Base-by-base conservation (phyloP, 2,888 invertebrate genomes). In the Mechanitis messenoides region DNA sequence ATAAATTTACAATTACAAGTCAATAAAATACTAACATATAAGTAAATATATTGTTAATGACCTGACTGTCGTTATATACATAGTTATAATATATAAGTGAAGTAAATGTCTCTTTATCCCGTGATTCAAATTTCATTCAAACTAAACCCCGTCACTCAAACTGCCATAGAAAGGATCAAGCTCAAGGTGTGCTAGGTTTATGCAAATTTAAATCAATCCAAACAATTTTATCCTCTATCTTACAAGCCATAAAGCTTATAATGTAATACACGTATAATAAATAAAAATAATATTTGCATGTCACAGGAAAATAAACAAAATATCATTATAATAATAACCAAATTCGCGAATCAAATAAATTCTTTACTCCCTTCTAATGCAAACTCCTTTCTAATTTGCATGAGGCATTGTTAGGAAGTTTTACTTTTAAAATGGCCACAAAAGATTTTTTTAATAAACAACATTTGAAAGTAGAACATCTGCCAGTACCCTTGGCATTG, bases 401-500 rank as follows among this genome's bases (percentile, higher is more conserved):
- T 90, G 85, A 81, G 76, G 83, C 81, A 83, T 89, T 89, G 87
- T 88, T 75, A 83, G 81, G 78, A 75, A 77, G 82, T 80, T 83
- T 85, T 82, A 85, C 84, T 83, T 85, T 85, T 83, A 80, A 85
- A 89, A 88, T 85, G 76, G 86, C 88, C 89, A 89, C 89, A 90
- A 90, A 84, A 84, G 89, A 80, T 86, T 88, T 89, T 85, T 87
- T 84, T 82, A 83, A 84, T 86, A 85, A 87, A 84, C 84, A 85
- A 83, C 83, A 82, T 82, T 83, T 60, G 71, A 79, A 86, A 83
- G 71, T 84, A 81, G 84, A 87, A 88, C 90, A 90, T 89, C 90
- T 90, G 90, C 89, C 83, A 69, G 62, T 71, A 72, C 72, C 71
- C 70, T 69, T 65, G 64, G 60, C 58, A 55, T 60, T 60, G 61